Conservation (phyloP, 2,113 vertebrate species). For the Cyphomyrus plagiostoma region DNA sequence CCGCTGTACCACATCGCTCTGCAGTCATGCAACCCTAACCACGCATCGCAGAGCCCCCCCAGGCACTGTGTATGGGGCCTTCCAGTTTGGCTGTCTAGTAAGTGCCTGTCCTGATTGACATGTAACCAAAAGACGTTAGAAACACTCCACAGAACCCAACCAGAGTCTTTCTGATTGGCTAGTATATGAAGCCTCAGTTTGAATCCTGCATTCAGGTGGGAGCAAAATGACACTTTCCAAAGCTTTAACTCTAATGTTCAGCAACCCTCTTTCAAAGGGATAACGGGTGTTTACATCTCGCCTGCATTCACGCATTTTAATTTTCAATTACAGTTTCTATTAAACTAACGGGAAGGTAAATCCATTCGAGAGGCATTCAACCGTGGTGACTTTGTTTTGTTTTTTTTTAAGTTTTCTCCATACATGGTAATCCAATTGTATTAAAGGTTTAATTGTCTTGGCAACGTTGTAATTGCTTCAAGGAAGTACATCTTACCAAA, state of each 20-base stretch:
- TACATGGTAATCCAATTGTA: conserved; percentile 21
- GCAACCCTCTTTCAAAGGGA: not conserved
- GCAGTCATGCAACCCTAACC: not conserved
- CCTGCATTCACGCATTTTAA: conserved; percentile 1
- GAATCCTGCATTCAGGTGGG: not conserved
- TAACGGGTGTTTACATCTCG: not conserved
- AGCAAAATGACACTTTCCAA: not conserved
- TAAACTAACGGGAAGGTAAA: conserved; percentile 19
- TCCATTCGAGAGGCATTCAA: not conserved
- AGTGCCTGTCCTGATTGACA: not conserved
- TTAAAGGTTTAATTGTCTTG: conserved; percentile 3
- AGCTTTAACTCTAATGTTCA: not conserved
- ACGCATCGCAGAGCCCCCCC: not conserved
- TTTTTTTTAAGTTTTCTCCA: not conserved
- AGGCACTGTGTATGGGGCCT: not conserved
- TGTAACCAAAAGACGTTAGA: not conserved
- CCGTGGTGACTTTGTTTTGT: conserved; percentile 20
- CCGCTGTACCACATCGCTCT: not conserved
- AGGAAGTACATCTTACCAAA: conserved; percentile 11
- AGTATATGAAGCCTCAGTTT: not conserved
- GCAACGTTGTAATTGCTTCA: conserved; percentile 18
- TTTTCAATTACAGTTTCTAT: conserved; percentile 18
- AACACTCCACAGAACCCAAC: not conserved
- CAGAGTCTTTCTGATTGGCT: not conserved
- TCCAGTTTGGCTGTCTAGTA: not conserved